A percentile compares a stretch with the other conserved stretches of the same genome.
Conservation (phyloP, 2,797 vertebrate species). For the Pyrrhura leucotis region DNA sequence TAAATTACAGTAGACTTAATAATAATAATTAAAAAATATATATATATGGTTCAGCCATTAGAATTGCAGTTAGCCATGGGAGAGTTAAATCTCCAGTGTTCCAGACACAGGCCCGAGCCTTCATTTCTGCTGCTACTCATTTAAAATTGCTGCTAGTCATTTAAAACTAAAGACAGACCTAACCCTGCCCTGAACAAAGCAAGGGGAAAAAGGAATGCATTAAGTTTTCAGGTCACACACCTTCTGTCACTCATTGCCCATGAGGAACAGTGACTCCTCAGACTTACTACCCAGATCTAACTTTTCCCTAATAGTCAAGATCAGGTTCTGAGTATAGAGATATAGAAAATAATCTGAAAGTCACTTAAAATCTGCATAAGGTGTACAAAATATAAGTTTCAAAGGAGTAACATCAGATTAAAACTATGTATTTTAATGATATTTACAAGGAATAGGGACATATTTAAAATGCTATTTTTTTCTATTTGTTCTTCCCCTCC, state of each 20-base stretch:
- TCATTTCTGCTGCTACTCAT: neutral
- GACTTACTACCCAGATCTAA: neutral
- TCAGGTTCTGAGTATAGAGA: neutral
- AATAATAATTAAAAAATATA: neutral
- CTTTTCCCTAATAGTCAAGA: neutral
- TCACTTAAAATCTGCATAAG: neutral
- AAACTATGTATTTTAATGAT: neutral
- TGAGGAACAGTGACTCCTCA: neutral
- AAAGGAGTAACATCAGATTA: neutral
- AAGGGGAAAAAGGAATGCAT: fast-evolving
- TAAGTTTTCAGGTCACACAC: neutral
- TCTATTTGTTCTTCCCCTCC: neutral
- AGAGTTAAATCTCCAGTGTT: neutral
- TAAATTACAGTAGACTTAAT: neutral
- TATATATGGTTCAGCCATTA: neutral
- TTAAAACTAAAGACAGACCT: neutral
- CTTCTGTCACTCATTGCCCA: fast-evolving
- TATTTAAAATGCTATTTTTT: neutral
- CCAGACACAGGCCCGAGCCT: neutral
- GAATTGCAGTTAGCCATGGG: neutral
- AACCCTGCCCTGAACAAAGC: neutral
- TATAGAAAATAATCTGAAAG: neutral
- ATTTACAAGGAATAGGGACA: neutral
- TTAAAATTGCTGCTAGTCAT: neutral
- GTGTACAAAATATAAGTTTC: neutral